Evolutionary conservation across 2,113 vertebrate species (phyloP).

Genomic region (Vulpes ferrilata): DNA sequence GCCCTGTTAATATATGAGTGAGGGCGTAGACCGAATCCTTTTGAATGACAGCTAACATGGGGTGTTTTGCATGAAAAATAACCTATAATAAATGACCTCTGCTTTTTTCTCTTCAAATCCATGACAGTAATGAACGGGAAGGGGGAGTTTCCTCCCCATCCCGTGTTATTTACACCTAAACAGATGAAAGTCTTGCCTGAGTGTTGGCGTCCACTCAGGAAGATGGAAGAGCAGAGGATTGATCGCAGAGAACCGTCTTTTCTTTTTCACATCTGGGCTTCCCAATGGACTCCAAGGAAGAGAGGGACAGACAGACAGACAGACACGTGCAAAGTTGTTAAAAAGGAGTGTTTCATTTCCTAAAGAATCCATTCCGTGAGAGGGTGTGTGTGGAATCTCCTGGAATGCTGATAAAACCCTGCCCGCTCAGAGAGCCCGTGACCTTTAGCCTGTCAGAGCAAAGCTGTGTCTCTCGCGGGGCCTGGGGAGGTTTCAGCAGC

Average conservation of each 20-base stretch:
- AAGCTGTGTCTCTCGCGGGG: constrained; percentile 58
- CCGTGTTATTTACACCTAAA: constrained; percentile 95
- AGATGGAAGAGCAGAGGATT: neutral
- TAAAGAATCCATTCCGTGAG: neutral
- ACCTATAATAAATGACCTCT: constrained; percentile 97
- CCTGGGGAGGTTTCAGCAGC: constrained; percentile 56
- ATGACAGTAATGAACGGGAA: constrained; percentile 97
- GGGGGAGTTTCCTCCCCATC: constrained; percentile 91
- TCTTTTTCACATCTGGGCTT: constrained; percentile 2
- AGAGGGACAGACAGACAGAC: neutral
- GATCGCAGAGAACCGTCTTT: neutral
- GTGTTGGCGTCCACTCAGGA: constrained; percentile 55
- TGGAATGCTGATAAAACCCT: constrained; percentile 34
- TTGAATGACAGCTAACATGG: constrained; percentile 96
- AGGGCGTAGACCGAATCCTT: constrained; percentile 86
- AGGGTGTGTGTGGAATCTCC: constrained; percentile 2
- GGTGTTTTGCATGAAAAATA: constrained; percentile 94
- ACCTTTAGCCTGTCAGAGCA: constrained; percentile 63
- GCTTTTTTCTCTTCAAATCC: constrained; percentile 92
- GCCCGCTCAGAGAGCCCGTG: constrained; percentile 59
- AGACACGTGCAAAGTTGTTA: constrained; percentile 18
- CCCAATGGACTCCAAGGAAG: neutral
- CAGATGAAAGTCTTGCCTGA: constrained; percentile 75
- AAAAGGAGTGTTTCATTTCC: constrained; percentile 72
- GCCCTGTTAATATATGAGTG: constrained; percentile 94